phyloP scores from a whole-genome alignment of 2,113 vertebrate species.

The Rhinopithecus roxellana region DNA sequence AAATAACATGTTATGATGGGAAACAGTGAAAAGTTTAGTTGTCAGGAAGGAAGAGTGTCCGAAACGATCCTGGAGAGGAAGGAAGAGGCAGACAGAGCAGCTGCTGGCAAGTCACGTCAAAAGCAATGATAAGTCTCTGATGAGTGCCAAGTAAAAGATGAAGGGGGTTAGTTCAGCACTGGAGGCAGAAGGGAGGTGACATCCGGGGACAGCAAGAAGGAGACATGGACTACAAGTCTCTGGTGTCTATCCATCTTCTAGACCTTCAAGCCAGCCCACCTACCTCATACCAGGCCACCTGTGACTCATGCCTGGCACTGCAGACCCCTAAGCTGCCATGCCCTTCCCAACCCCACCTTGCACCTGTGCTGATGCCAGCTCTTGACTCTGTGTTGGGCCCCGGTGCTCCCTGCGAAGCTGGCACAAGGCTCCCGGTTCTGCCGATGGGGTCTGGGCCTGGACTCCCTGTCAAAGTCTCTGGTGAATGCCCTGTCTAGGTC shows the following conservation, averaged over 20 bases:
- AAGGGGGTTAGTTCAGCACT: no score
- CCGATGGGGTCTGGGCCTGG: not conserved
- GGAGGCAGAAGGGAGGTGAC: not conserved
- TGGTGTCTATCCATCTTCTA: not conserved
- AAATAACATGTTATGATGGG: not conserved
- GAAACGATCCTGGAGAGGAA: not conserved
- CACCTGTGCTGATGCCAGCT: no score
- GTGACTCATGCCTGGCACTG: rapidly evolving
- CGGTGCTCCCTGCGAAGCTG: not conserved
- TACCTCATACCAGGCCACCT: not conserved
- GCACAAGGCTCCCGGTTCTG: not conserved
- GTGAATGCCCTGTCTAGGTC: not conserved
- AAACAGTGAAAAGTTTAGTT: not conserved
- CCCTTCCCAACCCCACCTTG: no score
- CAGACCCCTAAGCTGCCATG: not conserved
- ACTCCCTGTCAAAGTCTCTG: not conserved
- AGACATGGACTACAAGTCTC: not conserved
- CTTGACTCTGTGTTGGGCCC: not conserved
- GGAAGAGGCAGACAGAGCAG: not conserved
- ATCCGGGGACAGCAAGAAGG: not conserved
- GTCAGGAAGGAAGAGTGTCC: not conserved
- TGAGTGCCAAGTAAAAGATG: not conserved
- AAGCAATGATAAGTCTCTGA: not conserved
- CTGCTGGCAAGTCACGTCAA: not conserved
- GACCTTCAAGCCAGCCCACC: not conserved